Evolutionary conservation across 2,888 invertebrate species (phyloP), one percentile per base, ranked within the genome.

Genomic region (Polylopha cassiicola): DNA sequence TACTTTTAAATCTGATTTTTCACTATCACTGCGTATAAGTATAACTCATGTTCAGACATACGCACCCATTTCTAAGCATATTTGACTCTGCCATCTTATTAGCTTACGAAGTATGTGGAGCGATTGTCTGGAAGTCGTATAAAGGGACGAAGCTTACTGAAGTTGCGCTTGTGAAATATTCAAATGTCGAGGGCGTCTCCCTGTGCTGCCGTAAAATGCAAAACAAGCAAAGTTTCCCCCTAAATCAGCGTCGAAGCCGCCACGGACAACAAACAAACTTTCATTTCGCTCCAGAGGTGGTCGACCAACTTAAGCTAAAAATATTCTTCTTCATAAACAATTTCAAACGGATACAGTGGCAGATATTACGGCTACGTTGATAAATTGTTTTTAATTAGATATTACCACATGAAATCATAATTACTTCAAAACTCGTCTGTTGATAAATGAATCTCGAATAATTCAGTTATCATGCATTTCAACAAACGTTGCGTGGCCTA

Each of bases 221-320:
- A 82, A 82, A 81, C 77, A 80, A 74, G 75, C 58, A 72, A 81
- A 81, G 65, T 81, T 82, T 72, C 61, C 59, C 73, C 71, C 68
- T 75, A 81, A 82, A 82, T 80, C 77, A 79, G 71, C 63, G 50
- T 58, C 65, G 63, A 65, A 65, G 58, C 61, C 58, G 34, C 51
- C 43, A 58, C 61, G 67, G 70, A 68, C 70, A 65, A 66, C 70
- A 72, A 73, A 73, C 71, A 72, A 78, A 81, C 75, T 80, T 78
- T 69, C 65, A 70, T 73, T 71, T 72, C 55, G 56, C 61, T 48
- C 37, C 51, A 43, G 50, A 51, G 51, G 54, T 60, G 58, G 61
- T 56, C 56, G 53, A 50, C 43, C 58, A 61, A 52, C 58, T 53
- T 38, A 48, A 64, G 10, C 18, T 23, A 23, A 37, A 30, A 41